phyloP scores from a whole-genome alignment of 2,888 invertebrate species.

The Drosophila diplacantha region DNA sequence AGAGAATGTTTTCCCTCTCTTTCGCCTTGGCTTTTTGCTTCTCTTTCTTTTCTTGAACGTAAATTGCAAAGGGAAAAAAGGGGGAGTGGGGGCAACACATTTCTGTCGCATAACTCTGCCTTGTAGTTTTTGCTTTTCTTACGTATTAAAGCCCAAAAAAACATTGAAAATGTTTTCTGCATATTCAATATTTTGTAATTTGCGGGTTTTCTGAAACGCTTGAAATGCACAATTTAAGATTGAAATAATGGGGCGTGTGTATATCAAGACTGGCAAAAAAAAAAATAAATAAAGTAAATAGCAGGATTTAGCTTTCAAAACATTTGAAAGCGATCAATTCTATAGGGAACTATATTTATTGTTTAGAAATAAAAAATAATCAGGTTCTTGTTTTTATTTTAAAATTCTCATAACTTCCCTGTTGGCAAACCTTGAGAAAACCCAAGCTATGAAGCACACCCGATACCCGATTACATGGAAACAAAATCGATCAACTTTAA shows the following conservation, averaged over 20 bases:
- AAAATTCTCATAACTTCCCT: not conserved
- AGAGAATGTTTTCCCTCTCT: conserved; percentile 37
- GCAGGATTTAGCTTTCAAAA: not conserved
- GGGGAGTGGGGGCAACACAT: conserved; percentile 40
- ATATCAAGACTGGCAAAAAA: not conserved
- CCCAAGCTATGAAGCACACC: conserved; percentile 10
- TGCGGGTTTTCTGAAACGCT: conserved; percentile 17
- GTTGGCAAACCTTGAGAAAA: conserved; percentile 6
- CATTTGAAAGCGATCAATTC: not conserved
- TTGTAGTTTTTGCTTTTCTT: conserved; percentile 38
- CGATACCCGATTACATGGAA: conserved; percentile 32
- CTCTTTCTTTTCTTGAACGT: conserved; percentile 5
- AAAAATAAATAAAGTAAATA: not conserved
- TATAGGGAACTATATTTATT: too few species aligned
- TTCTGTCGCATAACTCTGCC: conserved; percentile 62
- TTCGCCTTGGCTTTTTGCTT: not conserved
- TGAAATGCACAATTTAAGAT: conserved; percentile 54
- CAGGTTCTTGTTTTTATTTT: not conserved
- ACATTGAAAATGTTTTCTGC: conserved; percentile 8
- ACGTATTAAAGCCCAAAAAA: conserved; percentile 7
- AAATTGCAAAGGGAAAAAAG: conserved; percentile 11
- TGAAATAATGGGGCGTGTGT: conserved; percentile 39
- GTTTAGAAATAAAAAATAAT: not conserved
- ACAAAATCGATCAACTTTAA: conserved; percentile 18
- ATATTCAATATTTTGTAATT: conserved; percentile 32